Conservation (phyloP, 2,797 vertebrate genomes). For the Oreonectes daqikongensis region DNA sequence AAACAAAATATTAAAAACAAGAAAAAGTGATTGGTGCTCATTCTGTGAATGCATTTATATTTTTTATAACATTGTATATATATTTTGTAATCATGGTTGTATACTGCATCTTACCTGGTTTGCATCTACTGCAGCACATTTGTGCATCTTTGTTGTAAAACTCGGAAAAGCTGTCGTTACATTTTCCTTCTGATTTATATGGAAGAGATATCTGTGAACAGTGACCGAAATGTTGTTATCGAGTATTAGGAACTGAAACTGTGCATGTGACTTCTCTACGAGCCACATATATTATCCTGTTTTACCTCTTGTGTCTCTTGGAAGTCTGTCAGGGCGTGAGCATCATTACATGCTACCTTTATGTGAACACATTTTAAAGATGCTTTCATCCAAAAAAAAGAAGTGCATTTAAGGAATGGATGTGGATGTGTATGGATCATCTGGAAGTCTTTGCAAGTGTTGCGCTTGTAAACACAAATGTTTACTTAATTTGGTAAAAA, state of each 20-base stretch:
- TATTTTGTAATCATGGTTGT: neutral
- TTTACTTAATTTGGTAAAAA: too few relatives aligned
- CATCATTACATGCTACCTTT: too few relatives aligned
- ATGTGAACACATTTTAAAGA: too few relatives aligned
- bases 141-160: neutral
- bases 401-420: too few relatives aligned
- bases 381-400: too few relatives aligned
- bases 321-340: too few relatives aligned
- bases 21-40: neutral
- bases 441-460: too few relatives aligned
- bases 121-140: slow-evolving; percentile 75
- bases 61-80: neutral
- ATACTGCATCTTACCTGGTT: slow-evolving; percentile 65
- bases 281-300: neutral
- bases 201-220: slow-evolving; percentile 61
- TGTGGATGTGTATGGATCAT: too few relatives aligned
- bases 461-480: too few relatives aligned
- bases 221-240: slow-evolving; percentile 16
- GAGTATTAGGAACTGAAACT: slow-evolving; percentile 35
- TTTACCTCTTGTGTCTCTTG: neutral
- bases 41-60: neutral
- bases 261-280: slow-evolving; percentile 8
- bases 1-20: neutral
- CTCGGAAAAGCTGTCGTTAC: slow-evolving; percentile 44
- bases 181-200: slow-evolving; percentile 48